Evolutionary conservation across 1,140 invertebrate species (phyloP).

Genomic region (Harpegnathos saltator): DNA sequence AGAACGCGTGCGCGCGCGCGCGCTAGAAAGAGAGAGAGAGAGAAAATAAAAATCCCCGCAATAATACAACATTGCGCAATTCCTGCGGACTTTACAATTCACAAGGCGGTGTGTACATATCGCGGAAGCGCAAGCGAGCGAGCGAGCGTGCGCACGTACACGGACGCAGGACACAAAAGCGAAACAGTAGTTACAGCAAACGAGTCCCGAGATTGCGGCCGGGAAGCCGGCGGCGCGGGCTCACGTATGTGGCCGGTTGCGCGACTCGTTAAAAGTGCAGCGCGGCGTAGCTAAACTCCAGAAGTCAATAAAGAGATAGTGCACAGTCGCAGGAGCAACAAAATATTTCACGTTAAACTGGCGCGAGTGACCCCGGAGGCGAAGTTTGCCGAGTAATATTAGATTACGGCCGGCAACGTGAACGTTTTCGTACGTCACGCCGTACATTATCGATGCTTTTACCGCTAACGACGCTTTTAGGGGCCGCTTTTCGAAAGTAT

Average conservation of each 20-base stretch:
- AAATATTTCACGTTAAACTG: conserved; percentile 48
- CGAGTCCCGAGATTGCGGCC: conserved; percentile 28
- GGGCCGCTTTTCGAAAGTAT: conserved; percentile 2
- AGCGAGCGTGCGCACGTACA: too few species aligned
- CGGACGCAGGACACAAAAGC: conserved; percentile 13
- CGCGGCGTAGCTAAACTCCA: conserved; percentile 29
- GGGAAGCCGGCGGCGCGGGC: conserved; percentile 14
- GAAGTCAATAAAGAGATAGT: conserved; percentile 46
- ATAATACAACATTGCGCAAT: neutral
- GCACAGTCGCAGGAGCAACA: conserved; percentile 27
- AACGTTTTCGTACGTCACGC: conserved; percentile 52
- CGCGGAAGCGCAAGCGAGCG: too few species aligned
- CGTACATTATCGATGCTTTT: conserved; percentile 60
- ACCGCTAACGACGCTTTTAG: conserved; percentile 54
- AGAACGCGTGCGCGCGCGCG: neutral
- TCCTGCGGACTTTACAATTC: conserved; percentile 33
- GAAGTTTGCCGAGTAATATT: conserved; percentile 53
- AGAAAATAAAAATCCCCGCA: conserved; percentile 26
- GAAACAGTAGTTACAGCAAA: conserved; percentile 49
- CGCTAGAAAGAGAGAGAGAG: too few species aligned
- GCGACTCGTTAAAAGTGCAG: conserved; percentile 56
- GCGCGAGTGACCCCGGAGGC: conserved; percentile 10
- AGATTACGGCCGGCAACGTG: conserved; percentile 49
- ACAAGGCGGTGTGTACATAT: neutral
- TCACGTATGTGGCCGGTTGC: conserved; percentile 34